Base-by-base conservation (phyloP, 2,888 invertebrate genomes). In the Neocrepidodera transversa region DNA sequence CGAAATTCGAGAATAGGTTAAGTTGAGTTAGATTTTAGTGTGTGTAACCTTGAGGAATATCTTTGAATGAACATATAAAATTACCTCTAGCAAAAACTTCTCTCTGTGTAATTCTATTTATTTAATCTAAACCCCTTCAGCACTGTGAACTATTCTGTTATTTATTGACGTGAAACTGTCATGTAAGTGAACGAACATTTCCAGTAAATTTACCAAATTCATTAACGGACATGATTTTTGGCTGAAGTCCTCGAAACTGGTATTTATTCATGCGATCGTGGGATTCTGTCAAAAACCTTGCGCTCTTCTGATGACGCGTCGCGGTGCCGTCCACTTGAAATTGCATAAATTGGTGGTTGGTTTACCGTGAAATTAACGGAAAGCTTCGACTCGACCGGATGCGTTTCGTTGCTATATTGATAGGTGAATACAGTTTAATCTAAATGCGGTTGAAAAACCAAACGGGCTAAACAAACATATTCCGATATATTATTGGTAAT, bases 231-330 rank as follows among this genome's bases (percentile, higher is more conserved):
- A 40, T 47, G 38, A 52, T 52, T 58, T 58, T 58, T 47, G 47
- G 14, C 30, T 50, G 51, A 30, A 32, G 16, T 35, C 47, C 30
- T 35, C 40, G 38, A 30, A 58, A 59, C 47, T 49, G 59, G 51
- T 53, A 57, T 64, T 64, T 62, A 62, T 56, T 47, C 54, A 59
- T 52, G 54, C 54, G 42, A 58, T 48, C 36, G 58, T 55, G 62
- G 64, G 55, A 64, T 64, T 52, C 60, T 66, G 67, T 64, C 67
- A 65, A 64, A 65, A 67, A 61, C 64, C 50, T 60, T 52, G 56
- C 60, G 50, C 53, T 62, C 47, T 58, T 63, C 58, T 48, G 65
- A 52, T 28, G 47, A 58, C 47, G 58, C 38, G 47, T 51, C n/a
- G n/a, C n/a, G n/a, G n/a, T n/a, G n/a, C n/a, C 50, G 48, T 58